phyloP scores from a whole-genome alignment of 1,140 invertebrate genomes.

The Drosophila pruinosa region DNA sequence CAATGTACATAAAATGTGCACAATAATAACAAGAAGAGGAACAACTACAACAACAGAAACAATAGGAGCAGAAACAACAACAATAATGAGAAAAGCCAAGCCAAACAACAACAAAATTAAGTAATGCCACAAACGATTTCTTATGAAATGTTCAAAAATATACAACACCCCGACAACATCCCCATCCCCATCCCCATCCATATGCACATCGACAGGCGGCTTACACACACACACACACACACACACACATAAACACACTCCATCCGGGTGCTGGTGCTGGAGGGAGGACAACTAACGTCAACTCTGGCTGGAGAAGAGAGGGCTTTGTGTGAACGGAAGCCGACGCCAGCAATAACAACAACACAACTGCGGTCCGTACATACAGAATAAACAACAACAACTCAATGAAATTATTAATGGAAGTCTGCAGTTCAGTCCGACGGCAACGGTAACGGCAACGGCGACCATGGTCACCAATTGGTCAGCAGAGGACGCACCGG shows the following conservation, averaged over 20 bases:
- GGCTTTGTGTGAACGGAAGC: conserved; percentile 51
- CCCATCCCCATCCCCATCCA: neutral
- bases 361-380: neutral
- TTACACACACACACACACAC: conserved; percentile 5
- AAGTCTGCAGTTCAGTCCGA: conserved; percentile 54
- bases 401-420: conserved; percentile 78
- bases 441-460: neutral
- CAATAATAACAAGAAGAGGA: conserved; percentile 10
- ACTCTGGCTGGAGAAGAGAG: neutral
- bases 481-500: conserved; percentile 12
- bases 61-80: conserved; percentile 8
- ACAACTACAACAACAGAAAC: conserved; percentile 21
- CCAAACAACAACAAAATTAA: conserved; percentile 45
- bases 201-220: conserved; percentile 6
- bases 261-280: conserved; percentile 7
- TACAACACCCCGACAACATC: conserved; percentile 17
- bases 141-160: conserved; percentile 57
- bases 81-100: conserved; percentile 26
- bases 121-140: conserved; percentile 51
- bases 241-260: conserved; percentile 16
- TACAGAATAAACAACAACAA: conserved; percentile 19
- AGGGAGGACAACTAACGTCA: neutral
- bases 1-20: conserved; percentile 38
- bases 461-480: conserved; percentile 37
- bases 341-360: conserved; percentile 34